A percentile compares a stretch with the other conserved stretches of the same genome.
Evolutionary conservation across 2,797 vertebrate genomes (phyloP).

Genomic region (Lophius americanus): DNA sequence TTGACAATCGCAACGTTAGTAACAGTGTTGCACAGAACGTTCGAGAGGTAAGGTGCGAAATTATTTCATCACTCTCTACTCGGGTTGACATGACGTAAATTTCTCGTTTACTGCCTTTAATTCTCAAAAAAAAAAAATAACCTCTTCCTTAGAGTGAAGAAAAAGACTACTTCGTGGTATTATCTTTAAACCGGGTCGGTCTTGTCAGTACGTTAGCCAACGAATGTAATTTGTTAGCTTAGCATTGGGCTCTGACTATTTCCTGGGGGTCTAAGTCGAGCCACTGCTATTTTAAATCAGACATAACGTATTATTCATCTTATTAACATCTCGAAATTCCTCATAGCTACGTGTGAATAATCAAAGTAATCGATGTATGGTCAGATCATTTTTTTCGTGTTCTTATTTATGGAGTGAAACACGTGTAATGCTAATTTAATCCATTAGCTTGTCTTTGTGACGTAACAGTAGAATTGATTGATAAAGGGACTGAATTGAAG

Average conservation of each 20-base stretch:
- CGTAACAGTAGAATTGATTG: background rate
- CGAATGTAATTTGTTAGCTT: slow-evolving; percentile 17
- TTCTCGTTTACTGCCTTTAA: rapidly evolving
- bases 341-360: too few relatives aligned
- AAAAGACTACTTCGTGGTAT: background rate
- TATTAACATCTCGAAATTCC: too few relatives aligned
- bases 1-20: slow-evolving; percentile 40
- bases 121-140: rapidly evolving
- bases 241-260: slow-evolving; percentile 49
- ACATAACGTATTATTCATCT: rapidly evolving
- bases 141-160: background rate
- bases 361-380: too few relatives aligned
- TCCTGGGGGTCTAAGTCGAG: slow-evolving; percentile 13
- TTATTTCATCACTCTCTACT: background rate
- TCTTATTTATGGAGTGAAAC: background rate
- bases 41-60: slow-evolving; percentile 73
- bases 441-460: slow-evolving; percentile 17
- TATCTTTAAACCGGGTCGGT: slow-evolving; percentile 18
- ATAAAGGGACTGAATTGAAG: background rate
- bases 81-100: too few relatives aligned
- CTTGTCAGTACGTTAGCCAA: slow-evolving; percentile 31
- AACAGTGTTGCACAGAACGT: slow-evolving; percentile 67
- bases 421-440: slow-evolving; percentile 29
- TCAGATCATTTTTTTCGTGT: too few relatives aligned
- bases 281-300: background rate